Evolutionary conservation across 2,797 vertebrate genomes (phyloP).

Genomic region (Halcyon badia): DNA sequence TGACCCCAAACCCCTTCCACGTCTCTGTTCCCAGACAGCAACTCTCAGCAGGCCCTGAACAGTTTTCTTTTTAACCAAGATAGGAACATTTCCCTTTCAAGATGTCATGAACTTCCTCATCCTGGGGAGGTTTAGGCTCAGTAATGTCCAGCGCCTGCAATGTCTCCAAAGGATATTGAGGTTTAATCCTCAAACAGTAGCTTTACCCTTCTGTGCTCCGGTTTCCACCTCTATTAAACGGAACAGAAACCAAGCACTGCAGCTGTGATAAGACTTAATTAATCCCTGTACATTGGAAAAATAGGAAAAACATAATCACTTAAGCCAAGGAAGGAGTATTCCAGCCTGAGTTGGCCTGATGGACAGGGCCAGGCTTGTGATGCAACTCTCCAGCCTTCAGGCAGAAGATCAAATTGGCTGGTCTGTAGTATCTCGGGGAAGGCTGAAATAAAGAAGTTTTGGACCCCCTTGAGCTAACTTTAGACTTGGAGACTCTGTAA

Average conservation of each 20-base stretch:
- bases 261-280: conserved; percentile 30
- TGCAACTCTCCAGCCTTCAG: conserved; percentile 6
- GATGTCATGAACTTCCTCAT: neutral
- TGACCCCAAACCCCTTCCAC: neutral
- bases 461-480: conserved; percentile 39
- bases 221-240: neutral
- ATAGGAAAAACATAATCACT: neutral
- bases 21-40: neutral
- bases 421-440: neutral
- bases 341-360: neutral
- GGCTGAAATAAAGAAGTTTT: conserved; percentile 23
- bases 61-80: neutral
- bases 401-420: conserved; percentile 19
- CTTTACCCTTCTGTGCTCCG: neutral
- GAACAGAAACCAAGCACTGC: neutral
- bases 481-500: conserved; percentile 40
- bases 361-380: neutral
- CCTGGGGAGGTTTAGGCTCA: neutral
- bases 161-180: neutral
- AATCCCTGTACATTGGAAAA: neutral
- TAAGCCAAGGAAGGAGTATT: conserved; percentile 6
- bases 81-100: neutral
- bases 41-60: neutral
- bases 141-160: neutral
- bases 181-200: neutral